These are phyloP conservation scores for Antennarius striatus DNA, from an alignment of 2,113 vertebrate species.

Conservation along the genomic window DNA sequence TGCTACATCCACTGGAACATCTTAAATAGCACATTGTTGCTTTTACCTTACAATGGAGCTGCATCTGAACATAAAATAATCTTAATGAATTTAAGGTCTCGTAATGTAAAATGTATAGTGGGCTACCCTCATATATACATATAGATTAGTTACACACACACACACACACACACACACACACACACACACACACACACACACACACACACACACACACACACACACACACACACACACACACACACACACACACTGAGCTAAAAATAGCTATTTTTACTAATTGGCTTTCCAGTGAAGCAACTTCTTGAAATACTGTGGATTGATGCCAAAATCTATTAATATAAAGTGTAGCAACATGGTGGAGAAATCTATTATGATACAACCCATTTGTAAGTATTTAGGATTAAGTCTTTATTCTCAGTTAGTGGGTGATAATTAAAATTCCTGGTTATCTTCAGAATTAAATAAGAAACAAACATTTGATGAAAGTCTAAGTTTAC, in stretches of 20 bases:
- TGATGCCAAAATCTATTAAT: constrained; percentile 23
- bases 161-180: neutral
- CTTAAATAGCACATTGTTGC: no score
- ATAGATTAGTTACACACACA: no score
- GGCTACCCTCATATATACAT: no score
- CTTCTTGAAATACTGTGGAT: constrained; percentile 41
- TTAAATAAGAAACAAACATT: constrained; percentile 6
- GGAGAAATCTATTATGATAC: no score
- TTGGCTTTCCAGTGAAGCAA: constrained; percentile 55
- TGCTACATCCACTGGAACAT: no score
- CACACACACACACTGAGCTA: constrained; percentile 56
- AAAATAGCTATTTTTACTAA: constrained; percentile 73
- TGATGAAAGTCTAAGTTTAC: neutral
- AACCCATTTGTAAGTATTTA: no score
- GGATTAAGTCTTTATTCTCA: neutral
- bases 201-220: constrained; percentile 6
- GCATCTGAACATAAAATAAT: no score
- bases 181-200: constrained; percentile 16
- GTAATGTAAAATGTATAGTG: no score
- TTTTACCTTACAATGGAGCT: no score
- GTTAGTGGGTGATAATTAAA: neutral
- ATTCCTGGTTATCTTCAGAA: neutral
- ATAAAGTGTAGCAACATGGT: constrained; percentile 1
- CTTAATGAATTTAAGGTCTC: no score
- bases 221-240: constrained; percentile 16